A percentile compares a stretch with the other conserved stretches of the same genome.
Conservation (phyloP, 2,797 vertebrate species). For the Tinamus major region DNA sequence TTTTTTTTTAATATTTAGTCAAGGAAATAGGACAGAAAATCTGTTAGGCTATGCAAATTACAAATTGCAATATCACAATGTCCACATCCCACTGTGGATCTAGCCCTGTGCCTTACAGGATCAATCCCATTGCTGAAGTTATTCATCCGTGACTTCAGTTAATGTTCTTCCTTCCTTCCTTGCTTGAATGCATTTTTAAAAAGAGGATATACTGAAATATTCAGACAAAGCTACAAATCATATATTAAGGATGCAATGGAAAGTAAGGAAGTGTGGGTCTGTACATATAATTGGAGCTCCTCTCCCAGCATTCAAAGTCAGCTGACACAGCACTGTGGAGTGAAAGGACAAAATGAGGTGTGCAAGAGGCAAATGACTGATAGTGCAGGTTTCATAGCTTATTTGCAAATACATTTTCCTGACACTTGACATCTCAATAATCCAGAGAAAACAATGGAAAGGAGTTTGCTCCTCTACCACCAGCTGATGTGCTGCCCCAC, state of each 20-base stretch:
- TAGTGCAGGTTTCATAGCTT: neutral
- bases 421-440: neutral
- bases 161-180: neutral
- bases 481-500: neutral
- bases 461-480: neutral
- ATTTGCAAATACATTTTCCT: neutral
- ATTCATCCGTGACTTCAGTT: neutral
- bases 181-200: conserved; percentile 34
- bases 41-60: neutral
- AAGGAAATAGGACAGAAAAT: neutral
- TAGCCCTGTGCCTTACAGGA: neutral
- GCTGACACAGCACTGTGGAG: neutral
- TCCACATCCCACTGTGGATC: neutral
- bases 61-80: neutral
- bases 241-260: conserved; percentile 9
- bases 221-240: conserved; percentile 38
- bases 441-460: neutral
- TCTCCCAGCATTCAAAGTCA: neutral
- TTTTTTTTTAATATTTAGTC: conserved; percentile 1
- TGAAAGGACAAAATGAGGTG: neutral
- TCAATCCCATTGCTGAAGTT: neutral
- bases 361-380: neutral
- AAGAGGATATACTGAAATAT: conserved; percentile 40
- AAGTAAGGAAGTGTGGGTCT: neutral
- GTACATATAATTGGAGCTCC: neutral